A percentile compares a stretch with the other conserved stretches of the same genome.
Evolutionary conservation across 37 sponge, comb jelly and placozoan species (phyloP).

Genomic region (Cladorhizidae sp.): DNA sequence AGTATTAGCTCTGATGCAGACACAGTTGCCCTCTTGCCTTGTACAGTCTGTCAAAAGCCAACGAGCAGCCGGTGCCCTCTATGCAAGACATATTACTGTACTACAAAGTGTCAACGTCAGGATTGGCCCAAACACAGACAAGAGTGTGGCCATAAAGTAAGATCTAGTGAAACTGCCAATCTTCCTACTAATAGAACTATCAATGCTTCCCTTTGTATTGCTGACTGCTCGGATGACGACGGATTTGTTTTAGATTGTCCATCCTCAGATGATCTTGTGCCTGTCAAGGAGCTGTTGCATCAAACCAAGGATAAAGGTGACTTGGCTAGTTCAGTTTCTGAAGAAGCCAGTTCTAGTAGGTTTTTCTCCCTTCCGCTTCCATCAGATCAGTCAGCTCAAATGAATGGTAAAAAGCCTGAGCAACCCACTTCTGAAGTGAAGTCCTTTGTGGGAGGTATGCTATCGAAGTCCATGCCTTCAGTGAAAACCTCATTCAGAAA

Average conservation of each 20-base stretch:
- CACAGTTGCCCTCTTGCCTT: not conserved
- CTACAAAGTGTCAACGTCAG: constrained; percentile 42
- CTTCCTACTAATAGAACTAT: not conserved
- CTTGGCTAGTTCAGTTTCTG: too few relatives aligned
- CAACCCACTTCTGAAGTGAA: too few relatives aligned
- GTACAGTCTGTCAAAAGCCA: constrained; percentile 36
- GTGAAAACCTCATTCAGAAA: not conserved
- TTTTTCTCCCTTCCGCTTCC: too few relatives aligned
- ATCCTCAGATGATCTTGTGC: not conserved
- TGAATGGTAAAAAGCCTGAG: too few relatives aligned
- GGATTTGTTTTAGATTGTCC: constrained; percentile 44
- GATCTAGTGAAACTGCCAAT: not conserved
- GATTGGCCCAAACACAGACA: constrained; percentile 65
- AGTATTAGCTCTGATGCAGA: not conserved
- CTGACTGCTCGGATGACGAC: constrained; percentile 52
- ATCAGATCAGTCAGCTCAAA: too few relatives aligned
- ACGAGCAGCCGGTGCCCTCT: constrained; percentile 31
- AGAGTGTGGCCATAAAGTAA: constrained; percentile 11
- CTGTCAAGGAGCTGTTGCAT: not conserved
- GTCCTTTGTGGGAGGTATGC: too few relatives aligned
- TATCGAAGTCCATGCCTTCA: not conserved
- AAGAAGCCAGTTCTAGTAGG: too few relatives aligned
- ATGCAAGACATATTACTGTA: constrained; percentile 72
- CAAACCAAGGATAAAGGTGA: not conserved
- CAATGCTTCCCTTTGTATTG: not conserved